Base-by-base conservation (phyloP, 2,797 vertebrate genomes). In the Peromyscus aztecus region DNA sequence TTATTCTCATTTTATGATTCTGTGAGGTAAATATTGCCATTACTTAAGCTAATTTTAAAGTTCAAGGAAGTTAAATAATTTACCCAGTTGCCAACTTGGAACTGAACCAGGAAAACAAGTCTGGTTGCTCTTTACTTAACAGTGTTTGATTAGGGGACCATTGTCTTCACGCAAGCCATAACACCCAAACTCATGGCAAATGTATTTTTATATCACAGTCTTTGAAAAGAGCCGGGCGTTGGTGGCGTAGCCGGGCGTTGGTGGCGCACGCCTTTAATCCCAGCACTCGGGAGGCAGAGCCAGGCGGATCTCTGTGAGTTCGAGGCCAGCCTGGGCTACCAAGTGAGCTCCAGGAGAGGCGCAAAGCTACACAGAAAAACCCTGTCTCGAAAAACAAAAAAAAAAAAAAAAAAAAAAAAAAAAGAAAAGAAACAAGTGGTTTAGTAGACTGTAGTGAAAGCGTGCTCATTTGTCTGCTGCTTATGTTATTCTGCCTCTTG, bases 61-160 rank as follows among this genome's bases (percentile, higher is more conserved):
- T 46, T 93, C 88, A 91, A 34, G 77, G 52, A 80, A 8, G n/a
- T 67, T 96, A 86, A 92, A 37, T 92, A 63, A 96, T 17, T 89
- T 77, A 65, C 0, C 13, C 10, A 88, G 37, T 34, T 90, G 63
- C 46, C 49, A 69, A 24, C 24, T 81, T 76, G 12, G 12, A 76
- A 63, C n/a, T 81, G 63, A 93, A 67, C 78, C 85, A 76, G 90
- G 59, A 89, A 86, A 81, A 34, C 65, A 91, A 16, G n/a, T 49
- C 40, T 69, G 57, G 78, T 85, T 78, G 29, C 2, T 57, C 59
- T 77, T 46, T 91, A 12, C 1, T 63, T 67, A 89, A 27, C 67
- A 80, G 23, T 19, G 67, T 0, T 77, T 78, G 27, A 29, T 83
- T 65, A 92, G 55, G 61, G 24, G 16, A 67, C 63, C 12, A 1